phyloP scores from a whole-genome alignment of 2,888 invertebrate genomes.

The Rhingia campestris region DNA sequence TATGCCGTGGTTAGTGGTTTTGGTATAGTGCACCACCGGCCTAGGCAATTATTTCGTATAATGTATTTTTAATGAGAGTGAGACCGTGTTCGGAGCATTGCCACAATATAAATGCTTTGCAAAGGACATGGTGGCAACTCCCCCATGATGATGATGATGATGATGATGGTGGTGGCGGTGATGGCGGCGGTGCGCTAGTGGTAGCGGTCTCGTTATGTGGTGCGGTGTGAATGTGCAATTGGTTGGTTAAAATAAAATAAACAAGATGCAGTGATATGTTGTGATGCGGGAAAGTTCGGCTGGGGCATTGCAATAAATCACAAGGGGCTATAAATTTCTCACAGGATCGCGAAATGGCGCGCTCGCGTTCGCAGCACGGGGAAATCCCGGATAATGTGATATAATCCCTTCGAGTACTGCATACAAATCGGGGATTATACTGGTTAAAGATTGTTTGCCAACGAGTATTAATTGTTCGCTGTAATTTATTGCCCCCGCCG shows the following conservation, averaged over 20 bases:
- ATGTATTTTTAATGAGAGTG: slow-evolving; percentile 72
- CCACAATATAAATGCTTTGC: slow-evolving; percentile 58
- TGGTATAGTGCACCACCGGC: slow-evolving; percentile 9
- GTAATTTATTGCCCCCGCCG: slow-evolving; percentile 59
- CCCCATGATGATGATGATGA: slow-evolving; percentile 55
- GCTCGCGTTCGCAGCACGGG: slow-evolving; percentile 4
- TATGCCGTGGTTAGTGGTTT: slow-evolving; percentile 40
- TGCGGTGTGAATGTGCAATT: slow-evolving; percentile 48
- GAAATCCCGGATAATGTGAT: slow-evolving; percentile 47
- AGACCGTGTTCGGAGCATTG: slow-evolving; percentile 33
- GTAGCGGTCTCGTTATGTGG: slow-evolving; percentile 68
- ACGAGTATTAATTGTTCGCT: slow-evolving; percentile 60
- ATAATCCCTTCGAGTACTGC: slow-evolving; percentile 65
- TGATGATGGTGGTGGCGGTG: slow-evolving; percentile 39
- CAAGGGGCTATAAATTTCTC: slow-evolving; percentile 67
- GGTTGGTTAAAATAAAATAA: slow-evolving; percentile 69
- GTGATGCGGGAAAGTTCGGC: slow-evolving; percentile 21
- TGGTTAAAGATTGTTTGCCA: slow-evolving; percentile 62
- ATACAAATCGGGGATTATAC: slow-evolving; percentile 68
- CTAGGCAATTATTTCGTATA: slow-evolving; percentile 69
- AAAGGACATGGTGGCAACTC: slow-evolving; percentile 72
- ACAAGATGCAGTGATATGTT: slow-evolving; percentile 67
- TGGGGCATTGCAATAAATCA: slow-evolving; percentile 60
- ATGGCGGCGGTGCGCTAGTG: background rate
- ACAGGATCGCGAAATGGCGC: slow-evolving; percentile 19